Evolutionary conservation across 1,140 invertebrate genomes (phyloP), one percentile per base, ranked within the genome.

Genomic region (Drosophila tropicalis): DNA sequence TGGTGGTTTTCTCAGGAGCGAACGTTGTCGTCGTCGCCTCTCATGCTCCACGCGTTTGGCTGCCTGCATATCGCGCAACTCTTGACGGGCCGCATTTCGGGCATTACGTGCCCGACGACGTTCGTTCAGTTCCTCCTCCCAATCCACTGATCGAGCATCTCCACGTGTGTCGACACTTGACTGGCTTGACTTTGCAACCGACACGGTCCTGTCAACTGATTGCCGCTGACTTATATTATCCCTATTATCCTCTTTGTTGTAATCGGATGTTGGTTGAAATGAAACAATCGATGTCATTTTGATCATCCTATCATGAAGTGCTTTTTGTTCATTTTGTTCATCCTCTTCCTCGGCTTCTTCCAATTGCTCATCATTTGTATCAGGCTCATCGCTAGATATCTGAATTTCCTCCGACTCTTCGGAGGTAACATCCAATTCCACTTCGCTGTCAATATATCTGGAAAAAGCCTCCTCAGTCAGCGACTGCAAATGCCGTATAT

Each of bases 401-500:
- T 60, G 13, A 0, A 60, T 22, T 0, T 63, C 19, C 1, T 34
- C 44, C 0, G 74, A 64, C n/a, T 74, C 73, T 0, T 72, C 84
- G 0, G 83, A 87, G 2, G 58, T 70, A 0, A 76, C 61, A 3
- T 84, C 67, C 7, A 77, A 51, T 2, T 75, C 67, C 5, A 55
- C 29, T 15, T 82, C 72, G 17, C 54, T 61, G 0, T 60, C 40
- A 6, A 68, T 9, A 5, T 62, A 57, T 5, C 66, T 69, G 15
- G 15, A 17, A 19, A 91, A 87, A 5, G 63, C 47, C 1, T 64
- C 13, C 3, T 81, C 80, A 0, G 63, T 15, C 1, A 76, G 61
- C 0, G 90, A 84, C 25, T 91, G 85, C 57, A 91, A 57, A 40
- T 79, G 83, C 4, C 63, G 63, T 15, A 91, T 90, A 15, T 85